Evolutionary conservation across 2,888 invertebrate species (phyloP), one percentile per base, ranked within the genome.

Genomic region (Lepidochrysops patricia): DNA sequence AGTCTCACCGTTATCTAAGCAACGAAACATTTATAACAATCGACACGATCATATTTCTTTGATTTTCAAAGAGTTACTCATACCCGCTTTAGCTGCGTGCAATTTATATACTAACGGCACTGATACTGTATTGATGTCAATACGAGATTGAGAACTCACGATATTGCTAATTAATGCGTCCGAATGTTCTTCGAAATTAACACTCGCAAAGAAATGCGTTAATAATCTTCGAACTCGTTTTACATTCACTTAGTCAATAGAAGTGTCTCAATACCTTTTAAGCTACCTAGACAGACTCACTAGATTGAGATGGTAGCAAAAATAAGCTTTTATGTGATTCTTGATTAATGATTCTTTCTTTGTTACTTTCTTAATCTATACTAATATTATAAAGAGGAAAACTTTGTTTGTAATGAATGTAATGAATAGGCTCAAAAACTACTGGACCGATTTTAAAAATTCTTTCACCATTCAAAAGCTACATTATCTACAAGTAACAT

Each of bases 81-180:
- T 19, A 43, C 43, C 13, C 23, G 9, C 7, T 43, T 43, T 19
- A 23, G 43, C 43, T 43, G 43, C 43, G 43, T 43, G 43, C 43
- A 43, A 43, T 23, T 43, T 43, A 43, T 43, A 19, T 56, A 37
- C 60, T 64, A 66, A 62, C 61, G 64, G 62, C 32, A 32, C 57
- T 60, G 49, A 60, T 61, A 23, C 13, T 57, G 48, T 63, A 61
- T 67, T 63, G 58, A 66, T 58, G 19, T 43, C 43, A 43, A 43
- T 43, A 43, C 19, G 43, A 43, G 43, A 43, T 43, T 43, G 19
- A 43, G 43, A 43, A 43, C 43, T 43, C 43, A 43, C 43, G 43
- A 23, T 43, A 43, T 43, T 9, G 9, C 9, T 43, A 43, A 43
- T 43, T 43, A 43, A 43, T 43, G 43, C 43, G 19, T 43, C 43